Percentiles rank a stretch among this genome's conserved stretches.
Evolutionary conservation across 2,113 vertebrate genomes (phyloP).

Genomic region (Odocoileus hemionus): DNA sequence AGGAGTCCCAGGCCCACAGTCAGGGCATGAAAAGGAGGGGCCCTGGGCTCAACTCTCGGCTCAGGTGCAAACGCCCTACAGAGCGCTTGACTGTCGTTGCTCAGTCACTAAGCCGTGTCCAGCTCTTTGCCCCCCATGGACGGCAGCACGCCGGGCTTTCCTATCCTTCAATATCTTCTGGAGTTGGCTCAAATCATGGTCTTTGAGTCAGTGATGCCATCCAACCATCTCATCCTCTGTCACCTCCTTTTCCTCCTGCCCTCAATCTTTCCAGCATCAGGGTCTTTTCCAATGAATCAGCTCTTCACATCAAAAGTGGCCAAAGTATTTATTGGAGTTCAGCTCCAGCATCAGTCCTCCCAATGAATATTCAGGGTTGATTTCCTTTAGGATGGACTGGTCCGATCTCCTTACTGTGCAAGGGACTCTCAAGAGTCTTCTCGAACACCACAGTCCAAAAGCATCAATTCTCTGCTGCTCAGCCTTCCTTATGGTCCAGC

Average conservation of each 20-base stretch:
- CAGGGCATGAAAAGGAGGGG: too few relatives aligned
- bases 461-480: background rate
- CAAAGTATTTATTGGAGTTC: background rate
- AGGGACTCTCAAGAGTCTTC: background rate
- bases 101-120: accelerated
- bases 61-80: background rate
- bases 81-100: accelerated
- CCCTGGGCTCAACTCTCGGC: accelerated
- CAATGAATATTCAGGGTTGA: background rate
- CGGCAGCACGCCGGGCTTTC: background rate
- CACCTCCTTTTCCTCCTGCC: background rate
- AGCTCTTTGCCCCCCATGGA: background rate
- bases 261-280: background rate
- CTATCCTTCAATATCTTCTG: background rate
- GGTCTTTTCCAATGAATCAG: background rate
- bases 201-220: background rate
- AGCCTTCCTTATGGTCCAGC: background rate
- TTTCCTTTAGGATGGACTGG: background rate
- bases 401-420: background rate
- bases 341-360: background rate
- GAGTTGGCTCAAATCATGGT: background rate
- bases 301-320: background rate
- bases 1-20: background rate
- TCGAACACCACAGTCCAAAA: background rate
- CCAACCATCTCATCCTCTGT: background rate